Evolutionary conservation across 2,797 vertebrate species (phyloP).

Genomic region (Zenarchopterus dispar): DNA sequence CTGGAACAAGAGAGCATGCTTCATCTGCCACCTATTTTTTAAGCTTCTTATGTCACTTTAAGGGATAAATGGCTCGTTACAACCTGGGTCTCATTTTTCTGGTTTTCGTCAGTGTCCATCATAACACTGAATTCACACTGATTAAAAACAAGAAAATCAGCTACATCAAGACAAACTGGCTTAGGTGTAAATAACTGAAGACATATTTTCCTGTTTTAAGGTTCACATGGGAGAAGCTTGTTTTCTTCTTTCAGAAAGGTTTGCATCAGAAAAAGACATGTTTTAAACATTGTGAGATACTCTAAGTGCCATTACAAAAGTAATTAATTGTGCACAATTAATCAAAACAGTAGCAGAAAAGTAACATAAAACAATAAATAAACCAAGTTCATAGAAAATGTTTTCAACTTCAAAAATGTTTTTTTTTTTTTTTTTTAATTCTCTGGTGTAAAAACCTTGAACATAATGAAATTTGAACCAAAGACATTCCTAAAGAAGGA

Average conservation of each 20-base stretch:
- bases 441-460: not conserved
- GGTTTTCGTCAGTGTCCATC: no score
- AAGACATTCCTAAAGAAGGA: no score
- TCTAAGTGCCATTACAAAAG: no score
- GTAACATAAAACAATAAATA: not conserved
- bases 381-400: not conserved
- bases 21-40: constrained; percentile 46
- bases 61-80: constrained; percentile 15
- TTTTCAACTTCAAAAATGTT: not conserved
- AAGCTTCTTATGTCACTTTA: constrained; percentile 10
- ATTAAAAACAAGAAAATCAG: no score
- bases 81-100: not conserved
- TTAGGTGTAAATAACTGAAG: no score
- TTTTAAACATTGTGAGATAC: not conserved
- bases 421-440: not conserved
- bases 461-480: no score
- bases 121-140: no score
- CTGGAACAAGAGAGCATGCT: constrained; percentile 17
- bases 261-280: not conserved
- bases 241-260: not conserved
- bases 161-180: no score
- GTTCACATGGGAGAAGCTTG: not conserved
- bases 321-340: not conserved
- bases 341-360: not conserved
- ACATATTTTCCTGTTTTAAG: not conserved